phyloP scores from a whole-genome alignment of 2,113 vertebrate genomes.

The Cryptomyrus ogoouensis region DNA sequence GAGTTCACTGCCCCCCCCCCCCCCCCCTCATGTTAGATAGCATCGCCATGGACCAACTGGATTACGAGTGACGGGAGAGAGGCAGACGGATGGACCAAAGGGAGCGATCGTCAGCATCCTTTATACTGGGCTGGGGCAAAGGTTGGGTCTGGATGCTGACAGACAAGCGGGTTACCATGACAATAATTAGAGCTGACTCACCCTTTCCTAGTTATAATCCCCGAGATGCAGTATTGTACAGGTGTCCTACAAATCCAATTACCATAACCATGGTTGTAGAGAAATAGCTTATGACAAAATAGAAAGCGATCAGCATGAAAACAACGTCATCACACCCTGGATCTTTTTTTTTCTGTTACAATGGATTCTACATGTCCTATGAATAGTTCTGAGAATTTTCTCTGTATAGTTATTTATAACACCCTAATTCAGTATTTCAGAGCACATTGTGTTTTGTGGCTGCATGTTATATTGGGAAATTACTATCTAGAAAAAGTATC shows the following conservation, averaged over 20 bases:
- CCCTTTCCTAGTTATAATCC: conserved; percentile 52
- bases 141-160: not conserved
- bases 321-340: not conserved
- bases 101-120: not conserved
- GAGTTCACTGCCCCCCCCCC: not conserved
- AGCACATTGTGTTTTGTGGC: not conserved
- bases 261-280: conserved; percentile 30
- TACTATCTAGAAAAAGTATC: not conserved
- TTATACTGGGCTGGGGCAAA: not conserved
- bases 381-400: not conserved
- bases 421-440: not conserved
- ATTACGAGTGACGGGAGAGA: not conserved
- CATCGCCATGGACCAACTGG: not conserved
- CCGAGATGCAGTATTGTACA: conserved; percentile 51
- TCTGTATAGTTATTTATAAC: not conserved
- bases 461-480: not conserved
- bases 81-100: not conserved
- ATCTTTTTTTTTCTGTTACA: not conserved
- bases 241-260: conserved; percentile 56
- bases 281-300: not conserved
- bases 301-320: conserved; percentile 7
- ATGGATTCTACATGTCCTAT: not conserved
- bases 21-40: not conserved
- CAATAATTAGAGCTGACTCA: conserved; percentile 55
- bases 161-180: conserved; percentile 28